Conservation (phyloP, 2,797 vertebrate genomes). For the Gambusia yucatana region DNA sequence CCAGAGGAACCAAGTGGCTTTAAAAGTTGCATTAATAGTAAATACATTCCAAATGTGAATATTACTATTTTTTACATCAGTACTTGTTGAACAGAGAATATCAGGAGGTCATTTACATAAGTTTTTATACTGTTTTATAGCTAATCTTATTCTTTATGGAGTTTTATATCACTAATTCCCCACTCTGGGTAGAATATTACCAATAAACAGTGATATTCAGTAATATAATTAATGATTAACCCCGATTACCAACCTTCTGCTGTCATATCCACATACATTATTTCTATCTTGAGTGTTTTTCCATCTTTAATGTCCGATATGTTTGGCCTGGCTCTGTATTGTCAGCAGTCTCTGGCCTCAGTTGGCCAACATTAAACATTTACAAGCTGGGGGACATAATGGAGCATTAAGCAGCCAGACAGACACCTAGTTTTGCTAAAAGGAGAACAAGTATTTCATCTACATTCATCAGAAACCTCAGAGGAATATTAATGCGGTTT, state of each 20-base stretch:
- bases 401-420: conserved; percentile 1
- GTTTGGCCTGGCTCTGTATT: not conserved
- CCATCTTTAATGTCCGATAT: not conserved
- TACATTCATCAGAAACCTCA: not conserved
- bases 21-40: not conserved
- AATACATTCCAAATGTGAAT: not conserved
- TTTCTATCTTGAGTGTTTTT: not conserved
- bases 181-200: not conserved
- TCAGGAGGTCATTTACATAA: not conserved
- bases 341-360: not conserved
- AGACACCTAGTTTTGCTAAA: conserved; percentile 9
- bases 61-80: too few relatives aligned
- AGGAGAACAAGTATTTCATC: conserved; percentile 3
- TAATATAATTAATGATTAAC: not conserved
- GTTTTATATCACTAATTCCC: not conserved
- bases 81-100: not conserved
- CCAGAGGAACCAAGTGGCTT: not conserved
- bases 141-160: not conserved
- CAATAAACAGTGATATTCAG: not conserved
- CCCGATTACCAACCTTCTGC: not conserved
- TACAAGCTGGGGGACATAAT: conserved; percentile 5
- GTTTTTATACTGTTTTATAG: not conserved
- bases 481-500: not conserved
- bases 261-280: not conserved
- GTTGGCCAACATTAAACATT: not conserved